A percentile compares a stretch with the other conserved stretches of the same genome.
Evolutionary conservation across 2,888 invertebrate genomes (phyloP).

Genomic region (Apamea monoglypha): DNA sequence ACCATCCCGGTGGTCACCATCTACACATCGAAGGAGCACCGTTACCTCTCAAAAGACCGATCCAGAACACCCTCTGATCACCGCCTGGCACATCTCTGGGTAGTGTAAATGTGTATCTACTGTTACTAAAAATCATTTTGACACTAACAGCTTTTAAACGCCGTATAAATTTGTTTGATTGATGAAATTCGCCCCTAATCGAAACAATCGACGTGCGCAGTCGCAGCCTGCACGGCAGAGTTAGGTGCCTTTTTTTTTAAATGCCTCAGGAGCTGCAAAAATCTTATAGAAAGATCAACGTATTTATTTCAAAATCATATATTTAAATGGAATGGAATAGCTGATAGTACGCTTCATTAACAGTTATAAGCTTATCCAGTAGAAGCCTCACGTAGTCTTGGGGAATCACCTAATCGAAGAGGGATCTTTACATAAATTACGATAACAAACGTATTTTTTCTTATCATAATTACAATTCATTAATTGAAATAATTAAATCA

Average conservation of each 20-base stretch:
- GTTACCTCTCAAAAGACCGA: too few species aligned
- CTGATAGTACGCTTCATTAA: neutral
- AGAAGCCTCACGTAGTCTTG: neutral
- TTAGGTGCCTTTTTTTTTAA: neutral
- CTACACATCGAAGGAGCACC: too few species aligned
- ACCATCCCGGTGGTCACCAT: too few species aligned
- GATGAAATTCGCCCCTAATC: neutral
- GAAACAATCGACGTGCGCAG: too few species aligned
- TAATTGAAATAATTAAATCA: slow-evolving; percentile 1
- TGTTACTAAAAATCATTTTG: too few species aligned
- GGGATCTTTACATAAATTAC: neutral
- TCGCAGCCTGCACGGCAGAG: neutral
- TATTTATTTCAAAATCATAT: neutral
- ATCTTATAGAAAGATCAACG: neutral
- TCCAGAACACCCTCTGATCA: too few species aligned
- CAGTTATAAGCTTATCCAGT: neutral
- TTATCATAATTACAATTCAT: slow-evolving; percentile 15
- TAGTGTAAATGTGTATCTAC: too few species aligned
- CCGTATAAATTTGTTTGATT: neutral
- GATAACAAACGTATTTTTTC: slow-evolving; percentile 13
- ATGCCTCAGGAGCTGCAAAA: neutral
- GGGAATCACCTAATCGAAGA: slow-evolving; percentile 30
- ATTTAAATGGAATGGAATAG: neutral
- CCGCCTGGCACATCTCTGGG: too few species aligned
- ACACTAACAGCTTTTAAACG: too few species aligned